phyloP scores from a whole-genome alignment of 2,797 vertebrate species.

The Poeciliopsis presidionis region DNA sequence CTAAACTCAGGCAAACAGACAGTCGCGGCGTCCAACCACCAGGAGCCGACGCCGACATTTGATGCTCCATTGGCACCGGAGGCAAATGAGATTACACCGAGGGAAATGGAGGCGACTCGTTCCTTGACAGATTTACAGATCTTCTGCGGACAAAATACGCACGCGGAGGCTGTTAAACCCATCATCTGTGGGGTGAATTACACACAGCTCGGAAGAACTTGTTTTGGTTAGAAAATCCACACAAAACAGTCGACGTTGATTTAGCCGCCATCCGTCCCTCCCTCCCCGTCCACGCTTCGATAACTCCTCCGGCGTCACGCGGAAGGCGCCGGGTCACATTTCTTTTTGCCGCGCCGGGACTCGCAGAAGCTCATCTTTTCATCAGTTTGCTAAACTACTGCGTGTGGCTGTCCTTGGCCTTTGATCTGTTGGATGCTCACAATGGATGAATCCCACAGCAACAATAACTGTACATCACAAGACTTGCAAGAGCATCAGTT shows the following conservation, averaged over 20 bases:
- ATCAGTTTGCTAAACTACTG: conserved; percentile 40
- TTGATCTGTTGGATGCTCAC: conserved; percentile 44
- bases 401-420: conserved; percentile 37
- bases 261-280: conserved; percentile 55
- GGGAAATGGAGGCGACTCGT: conserved; percentile 77
- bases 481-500: conserved; percentile 43
- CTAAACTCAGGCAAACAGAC: conserved; percentile 44
- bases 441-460: conserved; percentile 38
- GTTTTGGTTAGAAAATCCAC: conserved; percentile 81
- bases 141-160: conserved; percentile 78
- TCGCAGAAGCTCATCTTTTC: conserved; percentile 46
- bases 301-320: conserved; percentile 12
- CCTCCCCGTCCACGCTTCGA: conserved; percentile 6
- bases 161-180: conserved; percentile 80
- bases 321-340: conserved; percentile 23
- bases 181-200: conserved; percentile 84
- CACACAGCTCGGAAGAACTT: conserved; percentile 78
- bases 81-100: conserved; percentile 83
- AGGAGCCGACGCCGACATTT: conserved; percentile 67
- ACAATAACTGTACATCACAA: conserved; percentile 44
- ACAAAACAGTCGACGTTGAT: conserved; percentile 64
- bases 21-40: conserved; percentile 45
- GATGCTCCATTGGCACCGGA: conserved; percentile 80
- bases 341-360: conserved; percentile 38
- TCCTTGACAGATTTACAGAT: conserved; percentile 85